Base-by-base conservation (phyloP, 2,797 vertebrate genomes). In the Hemibagrus guttatus region DNA sequence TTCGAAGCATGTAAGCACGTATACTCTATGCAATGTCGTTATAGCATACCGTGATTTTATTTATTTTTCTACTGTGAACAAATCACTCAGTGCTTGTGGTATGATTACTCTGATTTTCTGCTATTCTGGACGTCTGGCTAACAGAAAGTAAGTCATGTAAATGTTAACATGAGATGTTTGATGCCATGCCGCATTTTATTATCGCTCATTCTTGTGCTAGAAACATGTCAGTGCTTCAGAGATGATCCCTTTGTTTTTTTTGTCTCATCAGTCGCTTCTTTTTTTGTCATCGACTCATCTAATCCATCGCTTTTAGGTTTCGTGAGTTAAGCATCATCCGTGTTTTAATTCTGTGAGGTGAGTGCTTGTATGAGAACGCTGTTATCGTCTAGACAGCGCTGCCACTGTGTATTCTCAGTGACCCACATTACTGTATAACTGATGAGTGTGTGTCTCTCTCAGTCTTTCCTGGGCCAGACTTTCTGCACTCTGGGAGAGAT, bases 401-500 rank as follows among this genome's bases (percentile, higher is more conserved):
- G 82, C 76, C 83, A 68, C 78, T 85, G 84, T 75, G 72, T 71
- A 85, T 87, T 76, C 87, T 63, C 61, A 42, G 52, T 79, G 87
- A 85, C 87, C 88, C 87, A 82, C 82, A 82, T 85, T 83, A 39
- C 28, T 54, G 7, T 46, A 42, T 86, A 76, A 88, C 83, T 84
- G 75, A 87, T 86, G 61, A 81, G 66, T 90, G 54, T 42, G 81
- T 88, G 72, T 89, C 84, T 86, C 42, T 58, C 4, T 56, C 85
- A 99, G 98, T 97, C 98, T 91, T 99, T 99, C 93, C 95, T 99
- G 89, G 98, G 98, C 84, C 98, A 99, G 94, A 96, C 96, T 0
- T 99, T 97, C 61, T 97, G 98, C 91, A 97, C 98, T 0, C 95
- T 99, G 39, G 98, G 98, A 85, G 98, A 99, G 92, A 97, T 99